Conservation (phyloP, 2,797 vertebrate genomes). For the Trachops cirrhosus region DNA sequence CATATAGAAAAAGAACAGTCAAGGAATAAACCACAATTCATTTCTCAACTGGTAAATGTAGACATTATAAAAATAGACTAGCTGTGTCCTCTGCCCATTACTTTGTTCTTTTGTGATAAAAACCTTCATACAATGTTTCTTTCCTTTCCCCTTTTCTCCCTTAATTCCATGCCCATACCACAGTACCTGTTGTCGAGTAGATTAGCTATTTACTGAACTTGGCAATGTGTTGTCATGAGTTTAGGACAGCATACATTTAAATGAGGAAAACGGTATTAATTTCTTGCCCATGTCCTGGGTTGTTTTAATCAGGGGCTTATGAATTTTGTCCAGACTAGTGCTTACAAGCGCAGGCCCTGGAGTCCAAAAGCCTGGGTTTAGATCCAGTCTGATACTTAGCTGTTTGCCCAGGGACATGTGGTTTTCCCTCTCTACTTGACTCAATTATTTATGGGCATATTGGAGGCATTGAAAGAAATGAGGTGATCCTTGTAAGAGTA, state of each 20-base stretch:
- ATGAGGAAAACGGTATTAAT: not conserved
- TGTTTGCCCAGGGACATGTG: not conserved
- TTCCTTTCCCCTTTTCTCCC: not conserved
- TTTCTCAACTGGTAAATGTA: not conserved
- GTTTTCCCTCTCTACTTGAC: not conserved
- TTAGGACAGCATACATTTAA: not conserved
- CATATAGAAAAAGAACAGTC: not conserved
- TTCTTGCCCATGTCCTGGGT: not conserved
- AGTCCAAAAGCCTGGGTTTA: not conserved
- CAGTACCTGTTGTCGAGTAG: not conserved
- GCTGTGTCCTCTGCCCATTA: not conserved
- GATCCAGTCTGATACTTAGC: not conserved
- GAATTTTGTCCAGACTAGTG: not conserved
- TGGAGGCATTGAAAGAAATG: not conserved
- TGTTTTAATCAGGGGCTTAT: slow-evolving; percentile 26
- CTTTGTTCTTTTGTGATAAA: not conserved
- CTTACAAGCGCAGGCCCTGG: not conserved
- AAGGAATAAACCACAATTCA: not conserved
- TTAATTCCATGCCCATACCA: not conserved
- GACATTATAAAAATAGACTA: not conserved
- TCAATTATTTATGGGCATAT: not conserved
- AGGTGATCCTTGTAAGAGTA: not conserved
- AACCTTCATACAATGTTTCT: not conserved
- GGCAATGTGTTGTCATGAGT: not conserved
- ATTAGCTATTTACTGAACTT: slow-evolving; percentile 37